Evolutionary conservation across 2,888 invertebrate genomes (phyloP), one percentile per base, ranked within the genome.

Genomic region (Saturnia japonica): DNA sequence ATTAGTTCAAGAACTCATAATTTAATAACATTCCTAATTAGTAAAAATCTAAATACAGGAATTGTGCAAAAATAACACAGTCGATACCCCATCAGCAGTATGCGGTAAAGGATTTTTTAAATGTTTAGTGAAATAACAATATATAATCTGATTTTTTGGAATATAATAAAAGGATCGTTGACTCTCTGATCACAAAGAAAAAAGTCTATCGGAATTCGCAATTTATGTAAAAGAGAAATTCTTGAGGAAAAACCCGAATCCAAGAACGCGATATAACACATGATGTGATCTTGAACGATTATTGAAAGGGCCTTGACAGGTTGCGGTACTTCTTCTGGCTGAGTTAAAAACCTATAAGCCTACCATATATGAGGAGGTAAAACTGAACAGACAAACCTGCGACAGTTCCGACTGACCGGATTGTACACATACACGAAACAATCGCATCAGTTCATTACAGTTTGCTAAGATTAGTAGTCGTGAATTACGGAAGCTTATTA

Each of bases 1-100:
- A 60, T 64, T 69, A 62, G 40, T 43, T 43, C 57, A 70, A 51
- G 68, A 60, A 60, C 25, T 68, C 28, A 62, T 60, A 34, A 4
- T 34, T 34, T 34, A 4, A 34, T 34, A n/a, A n/a, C 4, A 19
- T 1, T 51, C 14, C 2, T n/a, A 2, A 54, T 19, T 54, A n/a
- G 6, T 54, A n/a, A 54, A 22, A 54, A 22, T 54, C 0, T 54
- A 54, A 54, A 9, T 9, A 54, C 8, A 54, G 1, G 4, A n/a
- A 7, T n/a, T 4, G 1, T 54, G n/a, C 51, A 54, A 47, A 16
- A 47, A 47, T 14, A 47, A 47, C 45, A 47, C 6, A 47, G 16
- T 47, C 16, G 16, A 16, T 47, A 1, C 14, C 12, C n/a, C n/a
- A n/a, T 47, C 11, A 47, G 45, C 16, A 14, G 16, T 47, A 47